Conservation (phyloP, 2,797 vertebrate genomes). For the Myiotriccus ornatus region DNA sequence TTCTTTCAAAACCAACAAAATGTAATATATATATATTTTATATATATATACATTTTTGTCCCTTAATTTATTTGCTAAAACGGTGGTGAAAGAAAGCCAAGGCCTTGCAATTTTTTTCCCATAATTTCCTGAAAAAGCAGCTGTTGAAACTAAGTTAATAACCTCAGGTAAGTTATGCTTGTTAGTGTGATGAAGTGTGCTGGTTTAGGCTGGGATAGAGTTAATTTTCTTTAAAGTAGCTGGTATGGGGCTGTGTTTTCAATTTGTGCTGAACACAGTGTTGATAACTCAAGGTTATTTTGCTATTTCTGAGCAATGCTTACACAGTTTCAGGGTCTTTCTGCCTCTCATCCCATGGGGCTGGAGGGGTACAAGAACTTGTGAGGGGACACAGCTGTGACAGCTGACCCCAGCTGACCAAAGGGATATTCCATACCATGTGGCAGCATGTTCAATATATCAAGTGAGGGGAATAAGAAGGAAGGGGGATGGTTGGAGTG, state of each 20-base stretch:
- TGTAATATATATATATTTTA: background rate
- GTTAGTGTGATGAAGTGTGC: background rate
- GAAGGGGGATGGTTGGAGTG: background rate
- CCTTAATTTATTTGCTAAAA: background rate
- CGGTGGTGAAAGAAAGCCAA: background rate
- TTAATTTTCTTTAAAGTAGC: background rate
- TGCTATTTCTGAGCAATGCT: background rate
- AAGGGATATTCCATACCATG: background rate
- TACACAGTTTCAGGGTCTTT: background rate
- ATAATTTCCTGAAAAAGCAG: background rate
- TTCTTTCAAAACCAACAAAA: background rate
- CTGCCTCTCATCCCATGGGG: background rate
- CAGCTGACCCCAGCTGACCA: background rate
- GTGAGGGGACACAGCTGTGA: background rate
- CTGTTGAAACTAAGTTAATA: background rate
- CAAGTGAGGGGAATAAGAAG: background rate
- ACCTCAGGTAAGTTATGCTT: background rate
- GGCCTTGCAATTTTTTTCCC: rapidly evolving
- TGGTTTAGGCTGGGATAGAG: background rate
- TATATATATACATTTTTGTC: background rate
- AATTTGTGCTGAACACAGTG: background rate
- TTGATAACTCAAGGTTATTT: background rate
- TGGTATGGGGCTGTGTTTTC: background rate
- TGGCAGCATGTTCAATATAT: background rate
- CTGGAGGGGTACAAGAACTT: background rate